A percentile compares a stretch with the other conserved stretches of the same genome.
These are phyloP conservation scores for Saimiri boliviensis DNA, from an alignment of 2,113 vertebrate species.

Conservation along the genomic window DNA sequence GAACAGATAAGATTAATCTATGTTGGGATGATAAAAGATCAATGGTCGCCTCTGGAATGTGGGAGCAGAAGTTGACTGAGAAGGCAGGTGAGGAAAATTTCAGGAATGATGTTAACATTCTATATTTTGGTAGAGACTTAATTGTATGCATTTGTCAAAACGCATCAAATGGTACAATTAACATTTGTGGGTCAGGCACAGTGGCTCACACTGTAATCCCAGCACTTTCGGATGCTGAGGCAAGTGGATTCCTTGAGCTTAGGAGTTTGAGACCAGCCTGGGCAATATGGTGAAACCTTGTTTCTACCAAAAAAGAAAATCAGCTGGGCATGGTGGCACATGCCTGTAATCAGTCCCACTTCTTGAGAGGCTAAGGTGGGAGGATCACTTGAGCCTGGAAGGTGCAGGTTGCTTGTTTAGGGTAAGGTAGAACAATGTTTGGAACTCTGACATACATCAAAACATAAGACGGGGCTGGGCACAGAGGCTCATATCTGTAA, in stretches of 20 bases:
- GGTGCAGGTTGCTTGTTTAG: neutral
- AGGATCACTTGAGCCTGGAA: too few species aligned
- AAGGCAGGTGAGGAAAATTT: neutral
- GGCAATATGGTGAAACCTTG: too few species aligned
- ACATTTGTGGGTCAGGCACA: neutral
- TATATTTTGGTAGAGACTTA: neutral
- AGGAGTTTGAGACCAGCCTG: too few species aligned
- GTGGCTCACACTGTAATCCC: too few species aligned
- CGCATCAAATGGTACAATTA: slow-evolving; percentile 3
- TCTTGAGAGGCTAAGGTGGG: too few species aligned
- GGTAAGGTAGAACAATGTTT: neutral
- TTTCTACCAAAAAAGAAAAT: too few species aligned
- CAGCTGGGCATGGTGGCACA: too few species aligned
- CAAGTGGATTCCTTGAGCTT: too few species aligned
- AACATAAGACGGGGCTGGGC: neutral
- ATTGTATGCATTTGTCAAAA: neutral
- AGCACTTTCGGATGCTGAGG: too few species aligned
- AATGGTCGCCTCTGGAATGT: neutral
- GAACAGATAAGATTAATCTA: neutral
- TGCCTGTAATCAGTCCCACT: too few species aligned
- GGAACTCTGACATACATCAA: slow-evolving; percentile 8
- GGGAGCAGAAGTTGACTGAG: neutral
- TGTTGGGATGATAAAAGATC: neutral
- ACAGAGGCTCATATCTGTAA: too few species aligned
- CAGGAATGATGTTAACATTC: neutral